These are phyloP conservation scores for Gonatopus flavifemur DNA, from an alignment of 1,140 invertebrate genomes.

Conservation along the genomic window DNA sequence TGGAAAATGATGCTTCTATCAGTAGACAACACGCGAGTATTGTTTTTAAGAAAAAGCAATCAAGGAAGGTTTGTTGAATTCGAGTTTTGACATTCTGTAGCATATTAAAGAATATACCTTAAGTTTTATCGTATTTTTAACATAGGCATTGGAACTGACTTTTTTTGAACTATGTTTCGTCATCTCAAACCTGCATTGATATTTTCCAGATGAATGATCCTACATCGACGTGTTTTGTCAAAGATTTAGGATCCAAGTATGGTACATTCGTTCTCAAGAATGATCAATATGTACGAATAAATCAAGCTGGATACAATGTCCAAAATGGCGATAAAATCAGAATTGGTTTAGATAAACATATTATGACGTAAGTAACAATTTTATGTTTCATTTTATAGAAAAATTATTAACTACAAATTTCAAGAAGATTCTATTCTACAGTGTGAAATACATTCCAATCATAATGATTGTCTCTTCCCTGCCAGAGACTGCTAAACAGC, in stretches of 20 bases:
- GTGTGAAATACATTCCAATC: conserved; percentile 16
- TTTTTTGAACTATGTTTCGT: too few relatives aligned
- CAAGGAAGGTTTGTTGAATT: neutral
- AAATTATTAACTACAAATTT: too few relatives aligned
- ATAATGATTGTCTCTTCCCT: conserved; percentile 19
- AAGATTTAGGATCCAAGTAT: conserved; percentile 31
- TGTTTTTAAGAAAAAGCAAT: conserved; percentile 1
- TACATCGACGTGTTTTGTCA: conserved; percentile 19
- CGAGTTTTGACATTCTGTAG: too few relatives aligned
- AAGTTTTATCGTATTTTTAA: neutral
- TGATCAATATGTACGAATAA: conserved; percentile 5
- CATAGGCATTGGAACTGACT: too few relatives aligned
- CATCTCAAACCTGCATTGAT: too few relatives aligned
- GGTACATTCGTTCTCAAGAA: conserved; percentile 18
- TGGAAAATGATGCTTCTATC: conserved; percentile 33
- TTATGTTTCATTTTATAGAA: neutral
- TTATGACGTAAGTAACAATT: conserved; percentile 19
- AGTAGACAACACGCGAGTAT: conserved; percentile 33
- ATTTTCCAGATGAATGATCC: conserved; percentile 1
- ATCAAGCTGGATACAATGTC: conserved; percentile 6
- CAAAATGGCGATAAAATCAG: conserved; percentile 21
- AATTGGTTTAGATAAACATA: conserved; percentile 28
- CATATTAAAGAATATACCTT: neutral
- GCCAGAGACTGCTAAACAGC: conserved; percentile 1
- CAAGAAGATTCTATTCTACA: conserved; percentile 15